Conservation (phyloP, 2,113 vertebrate species). For the Grallaria varia region DNA sequence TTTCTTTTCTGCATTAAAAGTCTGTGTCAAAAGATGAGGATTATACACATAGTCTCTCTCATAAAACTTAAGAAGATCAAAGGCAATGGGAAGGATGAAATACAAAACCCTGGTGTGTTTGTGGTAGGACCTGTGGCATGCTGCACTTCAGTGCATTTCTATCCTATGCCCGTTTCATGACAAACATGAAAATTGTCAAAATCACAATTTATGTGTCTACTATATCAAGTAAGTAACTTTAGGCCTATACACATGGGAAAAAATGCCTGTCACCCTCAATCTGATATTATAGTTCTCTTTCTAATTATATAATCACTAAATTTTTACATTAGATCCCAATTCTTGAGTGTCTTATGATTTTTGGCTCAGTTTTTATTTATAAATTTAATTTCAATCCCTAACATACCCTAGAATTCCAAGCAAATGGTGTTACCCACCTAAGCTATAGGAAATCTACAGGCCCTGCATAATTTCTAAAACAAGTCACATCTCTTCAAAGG, state of each 20-base stretch:
- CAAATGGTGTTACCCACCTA: background rate
- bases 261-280: background rate
- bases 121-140: background rate
- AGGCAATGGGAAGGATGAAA: background rate
- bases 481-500: background rate
- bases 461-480: background rate
- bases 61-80: background rate
- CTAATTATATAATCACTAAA: background rate
- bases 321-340: background rate
- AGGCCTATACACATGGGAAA: background rate
- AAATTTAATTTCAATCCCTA: background rate
- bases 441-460: background rate
- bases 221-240: background rate
- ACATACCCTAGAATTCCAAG: background rate
- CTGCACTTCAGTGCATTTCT: background rate
- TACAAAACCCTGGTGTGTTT: background rate
- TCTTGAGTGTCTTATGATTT: background rate
- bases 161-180: background rate
- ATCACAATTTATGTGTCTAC: background rate
- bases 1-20: background rate
- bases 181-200: background rate
- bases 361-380: background rate
- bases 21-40: background rate
- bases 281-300: background rate
- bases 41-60: background rate